Conservation (phyloP, 2,797 vertebrate genomes). For the Sebastes melanostomus region DNA sequence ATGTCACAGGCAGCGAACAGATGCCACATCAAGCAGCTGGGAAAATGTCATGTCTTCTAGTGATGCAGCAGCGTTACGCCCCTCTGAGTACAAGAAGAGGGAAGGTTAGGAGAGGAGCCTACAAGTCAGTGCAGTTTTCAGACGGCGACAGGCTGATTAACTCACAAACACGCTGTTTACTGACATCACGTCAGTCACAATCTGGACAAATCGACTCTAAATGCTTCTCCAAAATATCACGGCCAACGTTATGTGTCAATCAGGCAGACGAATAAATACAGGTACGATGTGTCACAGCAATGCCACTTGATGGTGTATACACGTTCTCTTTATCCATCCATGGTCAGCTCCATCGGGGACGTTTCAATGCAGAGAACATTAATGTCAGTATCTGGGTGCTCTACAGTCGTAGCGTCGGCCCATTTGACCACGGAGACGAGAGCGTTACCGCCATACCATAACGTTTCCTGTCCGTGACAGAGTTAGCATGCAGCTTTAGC, state of each 20-base stretch:
- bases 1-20: constrained; percentile 54
- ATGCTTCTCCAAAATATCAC: background rate
- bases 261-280: background rate
- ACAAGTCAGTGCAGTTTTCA: constrained; percentile 52
- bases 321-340: no score
- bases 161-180: background rate
- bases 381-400: no score
- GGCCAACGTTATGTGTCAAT: background rate
- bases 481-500: no score
- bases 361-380: no score
- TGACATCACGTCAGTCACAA: background rate
- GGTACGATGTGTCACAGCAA: background rate
- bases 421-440: no score
- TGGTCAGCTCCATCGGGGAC: no score
- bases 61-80: constrained; percentile 16
- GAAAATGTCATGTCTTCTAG: constrained; percentile 60
- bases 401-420: no score
- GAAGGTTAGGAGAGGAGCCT: constrained; percentile 43
- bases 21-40: constrained; percentile 44
- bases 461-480: no score
- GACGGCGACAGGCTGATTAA: background rate
- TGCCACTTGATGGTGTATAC: no score
- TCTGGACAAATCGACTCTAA: background rate
- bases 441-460: no score
- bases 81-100: constrained; percentile 35